Percentiles rank a stretch among this genome's conserved stretches.
Conservation (phyloP, 2,797 vertebrate species). For the Dryobates pubescens region DNA sequence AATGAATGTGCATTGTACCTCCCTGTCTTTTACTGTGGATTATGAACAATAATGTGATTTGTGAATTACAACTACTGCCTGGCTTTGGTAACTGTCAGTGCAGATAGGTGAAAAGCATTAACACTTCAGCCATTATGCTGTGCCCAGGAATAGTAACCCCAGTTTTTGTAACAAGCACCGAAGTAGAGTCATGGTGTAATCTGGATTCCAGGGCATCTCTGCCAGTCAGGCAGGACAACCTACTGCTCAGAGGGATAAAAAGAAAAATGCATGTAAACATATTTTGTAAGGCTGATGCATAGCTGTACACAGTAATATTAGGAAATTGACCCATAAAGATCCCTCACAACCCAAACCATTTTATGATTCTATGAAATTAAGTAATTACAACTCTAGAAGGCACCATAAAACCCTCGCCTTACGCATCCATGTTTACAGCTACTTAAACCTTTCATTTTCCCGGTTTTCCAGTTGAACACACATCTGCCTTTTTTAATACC, state of each 20-base stretch:
- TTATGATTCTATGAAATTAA: not conserved
- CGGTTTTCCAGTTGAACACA: not conserved
- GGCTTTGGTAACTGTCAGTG: not conserved
- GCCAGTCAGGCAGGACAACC: not conserved
- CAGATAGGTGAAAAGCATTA: accelerated
- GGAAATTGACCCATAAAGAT: not conserved
- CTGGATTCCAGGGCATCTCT: not conserved
- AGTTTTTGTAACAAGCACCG: not conserved
- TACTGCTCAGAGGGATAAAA: not conserved
- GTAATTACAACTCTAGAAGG: not conserved
- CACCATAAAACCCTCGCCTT: not conserved
- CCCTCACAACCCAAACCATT: not conserved
- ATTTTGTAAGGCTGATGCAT: not conserved
- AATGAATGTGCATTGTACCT: accelerated
- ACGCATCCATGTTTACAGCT: not conserved
- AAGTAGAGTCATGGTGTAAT: not conserved
- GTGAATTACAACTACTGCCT: not conserved
- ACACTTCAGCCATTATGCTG: not conserved
- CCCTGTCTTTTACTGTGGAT: not conserved
- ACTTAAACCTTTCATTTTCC: not conserved
- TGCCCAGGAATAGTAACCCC: not conserved
- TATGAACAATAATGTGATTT: not conserved
- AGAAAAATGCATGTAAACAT: not conserved
- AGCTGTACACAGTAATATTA: not conserved
- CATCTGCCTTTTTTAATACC: not conserved